phyloP scores from a whole-genome alignment of 2,113 vertebrate genomes.

The Chionis minor region DNA sequence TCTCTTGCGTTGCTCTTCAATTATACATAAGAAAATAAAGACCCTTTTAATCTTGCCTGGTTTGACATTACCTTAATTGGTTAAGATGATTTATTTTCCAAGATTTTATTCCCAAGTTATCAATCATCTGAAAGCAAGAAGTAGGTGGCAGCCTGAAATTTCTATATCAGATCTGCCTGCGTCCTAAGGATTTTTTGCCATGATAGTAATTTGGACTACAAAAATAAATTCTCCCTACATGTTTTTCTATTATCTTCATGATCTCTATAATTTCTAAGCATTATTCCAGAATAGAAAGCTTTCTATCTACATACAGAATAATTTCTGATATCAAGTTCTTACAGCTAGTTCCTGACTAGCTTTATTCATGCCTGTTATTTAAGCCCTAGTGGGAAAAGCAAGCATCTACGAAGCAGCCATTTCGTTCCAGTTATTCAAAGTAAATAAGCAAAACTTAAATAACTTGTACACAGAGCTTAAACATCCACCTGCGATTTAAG shows the following conservation, averaged over 20 bases:
- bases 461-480: background rate
- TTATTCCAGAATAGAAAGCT: background rate
- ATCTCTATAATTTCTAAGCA: background rate
- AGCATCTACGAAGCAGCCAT: background rate
- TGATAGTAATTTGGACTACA: background rate
- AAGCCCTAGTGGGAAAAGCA: background rate
- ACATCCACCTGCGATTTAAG: background rate
- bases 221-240: background rate
- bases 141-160: conserved; percentile 31
- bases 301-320: background rate
- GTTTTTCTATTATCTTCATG: background rate
- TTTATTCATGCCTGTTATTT: background rate
- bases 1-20: conserved; percentile 9
- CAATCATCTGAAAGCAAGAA: conserved; percentile 47
- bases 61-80: conserved; percentile 40
- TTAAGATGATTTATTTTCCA: conserved; percentile 51
- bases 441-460: conserved; percentile 8
- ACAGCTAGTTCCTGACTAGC: background rate
- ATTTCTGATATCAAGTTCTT: background rate
- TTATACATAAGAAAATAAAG: conserved; percentile 53
- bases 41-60: conserved; percentile 39
- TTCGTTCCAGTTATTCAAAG: background rate
- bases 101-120: conserved; percentile 38
- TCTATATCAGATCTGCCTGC: background rate
- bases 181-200: background rate